A percentile compares a stretch with the other conserved stretches of the same genome.
Evolutionary conservation across 2,888 invertebrate genomes (phyloP).

Genomic region (Phrixothrix hirtus): DNA sequence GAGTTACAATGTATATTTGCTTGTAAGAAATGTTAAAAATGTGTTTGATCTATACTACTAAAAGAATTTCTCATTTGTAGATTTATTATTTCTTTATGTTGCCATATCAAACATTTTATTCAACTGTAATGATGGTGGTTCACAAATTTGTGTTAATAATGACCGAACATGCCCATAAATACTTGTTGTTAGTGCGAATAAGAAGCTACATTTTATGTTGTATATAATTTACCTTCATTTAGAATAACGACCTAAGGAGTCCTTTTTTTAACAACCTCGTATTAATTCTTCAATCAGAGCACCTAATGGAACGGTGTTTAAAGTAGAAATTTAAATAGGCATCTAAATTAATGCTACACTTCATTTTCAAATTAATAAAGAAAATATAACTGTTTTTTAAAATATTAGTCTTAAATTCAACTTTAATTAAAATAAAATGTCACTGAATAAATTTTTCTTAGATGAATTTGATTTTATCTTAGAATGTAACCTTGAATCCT

Average conservation of each 20-base stretch:
- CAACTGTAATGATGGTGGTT: background rate
- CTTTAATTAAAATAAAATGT: too few relatives aligned
- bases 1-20: too few relatives aligned
- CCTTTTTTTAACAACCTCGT: background rate
- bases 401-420: too few relatives aligned
- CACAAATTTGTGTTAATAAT: slow-evolving; percentile 2
- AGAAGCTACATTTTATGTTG: slow-evolving; percentile 18
- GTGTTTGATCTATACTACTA: too few relatives aligned
- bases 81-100: too few relatives aligned
- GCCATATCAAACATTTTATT: background rate
- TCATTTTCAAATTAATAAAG: background rate
- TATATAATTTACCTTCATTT: slow-evolving; percentile 21
- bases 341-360: background rate
- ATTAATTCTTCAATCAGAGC: background rate
- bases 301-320: background rate
- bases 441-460: too few relatives aligned
- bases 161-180: slow-evolving; percentile 17
- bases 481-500: too few relatives aligned
- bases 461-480: too few relatives aligned
- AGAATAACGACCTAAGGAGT: slow-evolving; percentile 3
- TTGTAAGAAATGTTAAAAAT: too few relatives aligned
- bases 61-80: too few relatives aligned
- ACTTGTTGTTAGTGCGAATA: slow-evolving; percentile 21
- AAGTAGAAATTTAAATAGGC: background rate
- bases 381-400: too few relatives aligned